These are phyloP conservation scores for Synchiropus splendidus DNA, from an alignment of 2,113 vertebrate genomes.

Conservation along the genomic window DNA sequence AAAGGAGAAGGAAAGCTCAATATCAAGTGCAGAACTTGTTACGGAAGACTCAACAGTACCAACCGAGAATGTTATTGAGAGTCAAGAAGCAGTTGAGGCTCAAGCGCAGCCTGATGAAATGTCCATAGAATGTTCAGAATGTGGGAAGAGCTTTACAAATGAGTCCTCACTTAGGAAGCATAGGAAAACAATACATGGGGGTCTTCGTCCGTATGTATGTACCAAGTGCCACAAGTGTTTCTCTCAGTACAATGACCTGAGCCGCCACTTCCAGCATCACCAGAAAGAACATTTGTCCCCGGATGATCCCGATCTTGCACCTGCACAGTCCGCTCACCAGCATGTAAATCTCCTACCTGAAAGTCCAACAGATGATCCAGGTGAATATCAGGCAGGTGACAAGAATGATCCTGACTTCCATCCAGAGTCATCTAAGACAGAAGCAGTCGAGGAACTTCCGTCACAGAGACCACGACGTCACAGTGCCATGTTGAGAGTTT, in stretches of 20 bases:
- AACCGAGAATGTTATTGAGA: not conserved
- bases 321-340: constrained; percentile 35
- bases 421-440: not conserved
- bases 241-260: constrained; percentile 42
- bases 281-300: constrained; percentile 1
- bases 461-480: constrained; percentile 42
- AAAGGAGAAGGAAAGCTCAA: not conserved
- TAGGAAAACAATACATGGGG: constrained; percentile 21
- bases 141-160: constrained; percentile 28
- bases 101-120: not conserved
- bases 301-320: not conserved
- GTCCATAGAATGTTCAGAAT: constrained; percentile 21
- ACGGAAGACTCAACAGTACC: not conserved
- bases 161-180: constrained; percentile 26
- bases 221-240: constrained; percentile 47
- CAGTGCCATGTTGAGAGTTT: constrained; percentile 32
- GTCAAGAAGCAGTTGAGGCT: constrained; percentile 12
- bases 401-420: constrained; percentile 10
- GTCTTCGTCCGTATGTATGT: constrained; percentile 48
- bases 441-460: not conserved
- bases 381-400: not conserved
- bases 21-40: not conserved
- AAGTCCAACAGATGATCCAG: constrained; percentile 25
- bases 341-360: constrained; percentile 33
- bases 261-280: constrained; percentile 41